Conservation (phyloP, 1,140 invertebrate genomes). For the Sycophila sp. region DNA sequence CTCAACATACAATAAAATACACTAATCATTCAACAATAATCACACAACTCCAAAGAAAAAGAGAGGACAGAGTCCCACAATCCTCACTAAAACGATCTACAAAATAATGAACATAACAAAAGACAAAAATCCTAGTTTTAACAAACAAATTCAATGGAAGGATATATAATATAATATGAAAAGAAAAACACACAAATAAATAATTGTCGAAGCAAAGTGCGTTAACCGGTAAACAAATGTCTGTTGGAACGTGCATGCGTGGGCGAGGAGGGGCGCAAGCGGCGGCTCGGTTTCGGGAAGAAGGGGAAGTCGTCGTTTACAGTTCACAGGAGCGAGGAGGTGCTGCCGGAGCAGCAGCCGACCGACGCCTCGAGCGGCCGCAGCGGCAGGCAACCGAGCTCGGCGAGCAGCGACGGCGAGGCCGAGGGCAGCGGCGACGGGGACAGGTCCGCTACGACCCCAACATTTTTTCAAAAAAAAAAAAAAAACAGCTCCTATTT, state of each 20-base stretch:
- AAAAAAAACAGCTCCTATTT: no score
- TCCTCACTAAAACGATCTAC: no score
- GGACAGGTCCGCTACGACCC: constrained; percentile 81
- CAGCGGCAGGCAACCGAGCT: constrained; percentile 83
- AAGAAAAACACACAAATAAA: constrained; percentile 4
- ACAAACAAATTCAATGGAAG: no score
- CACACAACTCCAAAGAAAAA: no score
- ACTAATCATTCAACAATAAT: no score
- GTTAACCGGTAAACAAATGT: constrained; percentile 56
- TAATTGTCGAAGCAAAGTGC: constrained; percentile 43
- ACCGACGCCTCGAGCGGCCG: constrained; percentile 74
- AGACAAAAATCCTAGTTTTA: no score
- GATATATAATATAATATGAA: constrained; percentile 27
- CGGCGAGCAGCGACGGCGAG: constrained; percentile 92
- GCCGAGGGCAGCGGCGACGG: constrained; percentile 85
- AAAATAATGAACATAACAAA: no score
- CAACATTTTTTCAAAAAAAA: no score
- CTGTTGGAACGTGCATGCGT: constrained; percentile 62
- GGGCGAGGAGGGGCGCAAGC: constrained; percentile 83
- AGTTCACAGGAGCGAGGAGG: constrained; percentile 94
- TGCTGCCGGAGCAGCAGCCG: constrained; percentile 77
- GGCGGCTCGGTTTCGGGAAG: constrained; percentile 94
- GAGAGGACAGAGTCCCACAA: no score
- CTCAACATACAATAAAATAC: no score
- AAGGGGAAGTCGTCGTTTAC: constrained; percentile 94